phyloP scores from a whole-genome alignment of 2,797 vertebrate genomes.

The Holocentrus rufus region DNA sequence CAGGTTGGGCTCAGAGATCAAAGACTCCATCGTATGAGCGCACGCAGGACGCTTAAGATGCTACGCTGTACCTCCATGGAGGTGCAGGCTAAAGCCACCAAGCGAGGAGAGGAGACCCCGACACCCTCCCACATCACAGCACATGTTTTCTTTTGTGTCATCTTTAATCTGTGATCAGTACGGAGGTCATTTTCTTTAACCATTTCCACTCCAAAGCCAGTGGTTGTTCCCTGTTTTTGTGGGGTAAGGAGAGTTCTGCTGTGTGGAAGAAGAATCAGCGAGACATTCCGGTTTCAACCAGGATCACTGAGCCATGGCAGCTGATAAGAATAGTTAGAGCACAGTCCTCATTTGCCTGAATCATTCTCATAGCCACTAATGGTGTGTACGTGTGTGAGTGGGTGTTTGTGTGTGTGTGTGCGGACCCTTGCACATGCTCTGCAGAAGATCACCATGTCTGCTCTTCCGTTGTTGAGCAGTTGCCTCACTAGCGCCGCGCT shows the following conservation, averaged over 20 bases:
- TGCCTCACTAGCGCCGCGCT: conserved; percentile 39
- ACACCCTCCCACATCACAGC: conserved; percentile 67
- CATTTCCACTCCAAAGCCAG: conserved; percentile 70
- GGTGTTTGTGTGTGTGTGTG: conserved; percentile 29
- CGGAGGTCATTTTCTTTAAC: conserved; percentile 65
- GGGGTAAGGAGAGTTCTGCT: not conserved
- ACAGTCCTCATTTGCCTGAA: conserved; percentile 24
- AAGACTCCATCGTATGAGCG: conserved; percentile 94
- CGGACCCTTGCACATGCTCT: conserved; percentile 40
- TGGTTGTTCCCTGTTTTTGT: conserved; percentile 49
- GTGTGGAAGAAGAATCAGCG: conserved; percentile 32
- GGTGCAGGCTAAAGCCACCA: conserved; percentile 49
- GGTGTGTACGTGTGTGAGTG: not conserved
- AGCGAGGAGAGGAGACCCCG: conserved; percentile 68
- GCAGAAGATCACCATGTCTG: conserved; percentile 40
- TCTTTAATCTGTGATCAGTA: conserved; percentile 70
- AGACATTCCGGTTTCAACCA: conserved; percentile 36
- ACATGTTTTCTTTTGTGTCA: conserved; percentile 57
- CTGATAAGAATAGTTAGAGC: conserved; percentile 52
- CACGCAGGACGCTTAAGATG: conserved; percentile 2
- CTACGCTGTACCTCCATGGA: conserved; percentile 54
- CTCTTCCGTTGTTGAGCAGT: conserved; percentile 52
- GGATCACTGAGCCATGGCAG: conserved; percentile 53
- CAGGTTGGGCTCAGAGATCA: conserved; percentile 93
- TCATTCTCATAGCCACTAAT: conserved; percentile 50